These are phyloP conservation scores for Isoperla grammatica DNA, from an alignment of 2,888 invertebrate genomes.

Conservation along the genomic window DNA sequence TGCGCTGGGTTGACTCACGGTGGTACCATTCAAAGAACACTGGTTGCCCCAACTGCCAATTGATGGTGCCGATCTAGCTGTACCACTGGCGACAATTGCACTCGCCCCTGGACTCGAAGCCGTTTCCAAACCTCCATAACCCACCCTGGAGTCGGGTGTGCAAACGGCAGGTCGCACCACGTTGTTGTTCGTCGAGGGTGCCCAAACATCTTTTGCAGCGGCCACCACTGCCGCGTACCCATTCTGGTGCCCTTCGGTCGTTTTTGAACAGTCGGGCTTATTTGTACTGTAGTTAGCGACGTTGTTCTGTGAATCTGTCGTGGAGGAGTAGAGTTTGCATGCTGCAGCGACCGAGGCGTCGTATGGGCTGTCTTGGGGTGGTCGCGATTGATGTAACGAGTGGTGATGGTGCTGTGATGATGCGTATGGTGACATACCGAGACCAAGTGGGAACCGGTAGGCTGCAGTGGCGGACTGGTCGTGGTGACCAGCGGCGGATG, in stretches of 20 bases:
- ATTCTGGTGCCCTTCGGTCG: constrained; percentile 44
- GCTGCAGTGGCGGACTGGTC: constrained; percentile 66
- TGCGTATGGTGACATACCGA: constrained; percentile 81
- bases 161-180: constrained; percentile 83
- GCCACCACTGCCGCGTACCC: constrained; percentile 65
- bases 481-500: constrained; percentile 57
- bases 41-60: constrained; percentile 78
- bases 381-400: constrained; percentile 65
- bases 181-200: constrained; percentile 50
- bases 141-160: constrained; percentile 80
- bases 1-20: constrained; percentile 55
- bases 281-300: constrained; percentile 41
- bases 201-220: constrained; percentile 58
- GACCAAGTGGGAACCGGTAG: constrained; percentile 78
- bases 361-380: constrained; percentile 87
- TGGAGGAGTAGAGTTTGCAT: constrained; percentile 73
- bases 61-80: constrained; percentile 45
- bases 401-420: constrained; percentile 52
- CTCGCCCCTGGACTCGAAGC: constrained; percentile 64
- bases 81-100: constrained; percentile 40
- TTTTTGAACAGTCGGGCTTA: constrained; percentile 38
- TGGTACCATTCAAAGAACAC: constrained; percentile 77
- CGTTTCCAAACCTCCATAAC: constrained; percentile 65
- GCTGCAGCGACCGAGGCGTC: constrained; percentile 79
- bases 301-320: constrained; percentile 51